phyloP scores from a whole-genome alignment of 2,797 vertebrate species.

The Nannoperca obscura region DNA sequence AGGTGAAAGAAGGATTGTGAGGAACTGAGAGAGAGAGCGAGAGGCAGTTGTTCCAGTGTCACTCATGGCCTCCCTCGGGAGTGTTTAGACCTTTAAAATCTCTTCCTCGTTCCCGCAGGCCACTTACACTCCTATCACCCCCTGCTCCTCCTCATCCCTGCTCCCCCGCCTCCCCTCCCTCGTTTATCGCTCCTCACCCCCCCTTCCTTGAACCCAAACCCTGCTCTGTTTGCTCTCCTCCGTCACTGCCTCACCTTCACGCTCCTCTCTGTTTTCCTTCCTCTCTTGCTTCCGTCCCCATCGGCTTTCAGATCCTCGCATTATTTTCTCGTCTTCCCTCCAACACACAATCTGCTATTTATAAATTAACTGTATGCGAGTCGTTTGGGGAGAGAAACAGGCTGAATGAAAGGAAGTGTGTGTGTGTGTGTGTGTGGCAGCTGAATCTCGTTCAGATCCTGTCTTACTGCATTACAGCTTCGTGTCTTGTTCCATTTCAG shows the following conservation, averaged over 20 bases:
- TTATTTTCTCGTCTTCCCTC: conserved; percentile 27
- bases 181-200: background rate
- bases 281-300: conserved; percentile 3
- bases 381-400: background rate
- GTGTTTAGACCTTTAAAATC: conserved; percentile 74
- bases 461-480: background rate
- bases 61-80: conserved; percentile 70
- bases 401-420: conserved; percentile 10
- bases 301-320: conserved; percentile 3
- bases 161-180: background rate
- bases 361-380: conserved; percentile 40
- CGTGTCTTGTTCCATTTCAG: conserved; percentile 1
- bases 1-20: conserved; percentile 18
- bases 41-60: conserved; percentile 58
- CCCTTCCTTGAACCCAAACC: background rate
- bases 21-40: conserved; percentile 4
- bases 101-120: conserved; percentile 59
- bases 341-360: conserved; percentile 47
- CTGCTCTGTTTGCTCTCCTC: conserved; percentile 9
- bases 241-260: conserved; percentile 13
- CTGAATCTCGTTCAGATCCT: background rate
- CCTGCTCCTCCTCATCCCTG: background rate
- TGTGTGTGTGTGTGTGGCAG: background rate
- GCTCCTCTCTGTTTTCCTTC: conserved; percentile 7
- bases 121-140: conserved; percentile 43